Conservation (phyloP, 2,888 invertebrate genomes). For the Perizoma flavofasciatum region DNA sequence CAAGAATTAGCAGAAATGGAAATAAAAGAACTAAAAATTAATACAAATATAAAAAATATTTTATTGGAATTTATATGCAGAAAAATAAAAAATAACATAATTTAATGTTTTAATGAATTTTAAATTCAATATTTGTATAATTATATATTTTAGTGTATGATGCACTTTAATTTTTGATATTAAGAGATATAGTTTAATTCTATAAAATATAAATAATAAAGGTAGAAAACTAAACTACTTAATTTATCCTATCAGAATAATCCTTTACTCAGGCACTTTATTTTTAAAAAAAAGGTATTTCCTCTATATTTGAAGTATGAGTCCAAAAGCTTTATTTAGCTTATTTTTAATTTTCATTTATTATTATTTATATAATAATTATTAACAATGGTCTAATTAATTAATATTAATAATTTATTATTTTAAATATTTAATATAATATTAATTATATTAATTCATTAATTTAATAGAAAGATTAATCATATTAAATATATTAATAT, state of each 20-base stretch:
- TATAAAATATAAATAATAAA: conserved; percentile 84
- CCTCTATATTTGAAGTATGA: conserved; percentile 85
- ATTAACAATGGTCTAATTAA: conserved; percentile 43
- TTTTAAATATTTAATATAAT: conserved; percentile 33
- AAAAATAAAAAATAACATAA: conserved; percentile 82
- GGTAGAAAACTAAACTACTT: conserved; percentile 64
- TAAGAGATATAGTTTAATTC: conserved; percentile 85
- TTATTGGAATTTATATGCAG: conserved; percentile 74
- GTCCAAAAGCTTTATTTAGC: conserved; percentile 85
- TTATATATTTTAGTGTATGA: conserved; percentile 85
- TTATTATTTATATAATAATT: conserved; percentile 45
- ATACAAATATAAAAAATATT: conserved; percentile 78
- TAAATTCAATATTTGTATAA: conserved; percentile 47
- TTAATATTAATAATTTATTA: conserved; percentile 40
- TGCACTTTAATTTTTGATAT: conserved; percentile 85
- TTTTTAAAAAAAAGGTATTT: conserved; percentile 72
- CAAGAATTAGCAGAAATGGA: conserved; percentile 68
- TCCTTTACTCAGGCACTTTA: conserved; percentile 77
- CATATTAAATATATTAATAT: conserved; percentile 44
- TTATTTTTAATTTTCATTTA: conserved; percentile 65
- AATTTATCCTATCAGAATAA: conserved; percentile 77
- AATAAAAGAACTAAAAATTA: conserved; percentile 77
- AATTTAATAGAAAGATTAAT: conserved; percentile 41
- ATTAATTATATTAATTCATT: conserved; percentile 35
- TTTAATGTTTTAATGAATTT: conserved; percentile 70